Percentiles rank a stretch among this genome's conserved stretches.
Evolutionary conservation across 1,140 invertebrate species (phyloP).

Genomic region (Eurosta solidaginis): DNA sequence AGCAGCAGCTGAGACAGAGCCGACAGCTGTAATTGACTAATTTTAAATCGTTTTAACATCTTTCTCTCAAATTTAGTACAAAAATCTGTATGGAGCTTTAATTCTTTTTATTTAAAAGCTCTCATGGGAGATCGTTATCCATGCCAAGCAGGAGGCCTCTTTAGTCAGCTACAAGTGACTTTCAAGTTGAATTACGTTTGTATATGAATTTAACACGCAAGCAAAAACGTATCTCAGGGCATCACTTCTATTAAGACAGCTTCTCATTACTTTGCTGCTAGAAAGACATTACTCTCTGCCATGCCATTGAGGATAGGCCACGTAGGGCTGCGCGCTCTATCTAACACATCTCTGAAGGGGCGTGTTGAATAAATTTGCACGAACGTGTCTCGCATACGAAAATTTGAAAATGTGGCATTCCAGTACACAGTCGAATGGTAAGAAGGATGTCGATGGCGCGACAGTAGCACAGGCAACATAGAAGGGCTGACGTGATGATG

Average conservation of each 20-base stretch:
- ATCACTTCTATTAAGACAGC: neutral
- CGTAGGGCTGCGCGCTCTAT: neutral
- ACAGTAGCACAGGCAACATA: neutral
- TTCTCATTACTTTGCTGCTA: slow-evolving; percentile 4
- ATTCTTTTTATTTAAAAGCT: no score
- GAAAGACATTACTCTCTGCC: slow-evolving; percentile 13
- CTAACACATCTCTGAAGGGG: neutral
- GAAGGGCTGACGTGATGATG: neutral
- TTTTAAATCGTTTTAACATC: no score
- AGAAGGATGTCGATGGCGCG: neutral
- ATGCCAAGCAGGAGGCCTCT: no score
- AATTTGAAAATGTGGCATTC: slow-evolving; percentile 19
- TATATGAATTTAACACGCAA: no score
- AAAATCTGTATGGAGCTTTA: no score
- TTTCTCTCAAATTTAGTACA: no score
- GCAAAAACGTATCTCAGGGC: no score
- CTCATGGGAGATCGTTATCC: no score
- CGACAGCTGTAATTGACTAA: no score
- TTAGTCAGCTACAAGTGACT: no score
- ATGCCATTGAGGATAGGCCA: neutral
- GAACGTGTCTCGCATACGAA: neutral
- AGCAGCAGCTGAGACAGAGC: no score
- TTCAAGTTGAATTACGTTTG: no score
- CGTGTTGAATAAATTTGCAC: slow-evolving; percentile 11
- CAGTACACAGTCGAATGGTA: neutral